Percentiles rank a stretch among this genome's conserved stretches.
These are phyloP conservation scores for Drosophila parabipectinata DNA, from an alignment of 1,140 invertebrate genomes.

Conservation along the genomic window DNA sequence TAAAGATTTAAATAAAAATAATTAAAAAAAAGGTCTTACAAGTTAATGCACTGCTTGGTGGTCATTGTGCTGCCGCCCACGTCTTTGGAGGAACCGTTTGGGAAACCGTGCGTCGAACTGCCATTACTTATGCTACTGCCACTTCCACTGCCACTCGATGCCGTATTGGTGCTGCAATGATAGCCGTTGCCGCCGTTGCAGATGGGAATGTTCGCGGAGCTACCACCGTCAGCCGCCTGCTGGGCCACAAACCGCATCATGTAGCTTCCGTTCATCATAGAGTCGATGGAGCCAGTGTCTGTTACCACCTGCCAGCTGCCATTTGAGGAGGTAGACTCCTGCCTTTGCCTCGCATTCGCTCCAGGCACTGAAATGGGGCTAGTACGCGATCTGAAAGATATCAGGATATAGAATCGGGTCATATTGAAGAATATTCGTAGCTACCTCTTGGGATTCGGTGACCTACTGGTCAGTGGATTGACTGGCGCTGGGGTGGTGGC, in stretches of 20 bases:
- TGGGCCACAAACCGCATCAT: constrained; percentile 84
- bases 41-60: constrained; percentile 61
- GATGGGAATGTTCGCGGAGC: constrained; percentile 77
- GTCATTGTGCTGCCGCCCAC: constrained; percentile 40
- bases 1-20: neutral
- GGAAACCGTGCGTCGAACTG: constrained; percentile 85
- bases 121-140: constrained; percentile 85
- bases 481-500: constrained; percentile 58
- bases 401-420: too few species aligned
- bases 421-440: neutral
- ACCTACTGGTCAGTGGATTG: constrained; percentile 73
- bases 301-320: constrained; percentile 89
- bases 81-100: constrained; percentile 79
- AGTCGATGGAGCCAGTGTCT: constrained; percentile 87
- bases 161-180: constrained; percentile 84
- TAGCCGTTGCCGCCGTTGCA: constrained; percentile 82
- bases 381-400: constrained; percentile 83
- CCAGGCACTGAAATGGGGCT: constrained; percentile 87
- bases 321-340: constrained; percentile 85
- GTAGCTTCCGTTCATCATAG: constrained; percentile 85
- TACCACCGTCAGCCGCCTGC: constrained; percentile 52
- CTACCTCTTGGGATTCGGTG: constrained; percentile 80
- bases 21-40: constrained; percentile 37
- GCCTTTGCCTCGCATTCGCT: constrained; percentile 85
- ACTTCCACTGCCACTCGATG: constrained; percentile 85